Percentiles rank a stretch among this genome's conserved stretches.
These are phyloP conservation scores for Anguilla japonica DNA, from an alignment of 2,113 vertebrate genomes.

Conservation along the genomic window DNA sequence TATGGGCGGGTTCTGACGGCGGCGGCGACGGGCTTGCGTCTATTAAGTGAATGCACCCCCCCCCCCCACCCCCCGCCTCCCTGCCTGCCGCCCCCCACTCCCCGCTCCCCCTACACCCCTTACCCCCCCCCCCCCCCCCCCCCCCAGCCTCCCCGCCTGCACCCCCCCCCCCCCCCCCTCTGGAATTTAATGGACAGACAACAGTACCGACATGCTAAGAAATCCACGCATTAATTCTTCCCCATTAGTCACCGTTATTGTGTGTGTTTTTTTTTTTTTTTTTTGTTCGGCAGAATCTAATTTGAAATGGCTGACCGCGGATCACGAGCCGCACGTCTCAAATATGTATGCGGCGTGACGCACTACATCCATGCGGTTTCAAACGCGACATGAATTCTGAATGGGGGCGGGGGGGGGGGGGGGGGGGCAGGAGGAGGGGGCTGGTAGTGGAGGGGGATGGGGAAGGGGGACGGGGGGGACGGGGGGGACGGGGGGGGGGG, in stretches of 20 bases:
- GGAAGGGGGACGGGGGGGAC: neutral
- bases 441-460: too few species aligned
- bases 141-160: conserved; percentile 8
- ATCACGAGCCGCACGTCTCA: conserved; percentile 13
- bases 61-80: too few species aligned
- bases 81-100: too few species aligned
- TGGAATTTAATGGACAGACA: conserved; percentile 24
- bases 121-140: neutral
- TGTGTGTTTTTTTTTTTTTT: neutral
- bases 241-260: conserved; percentile 50
- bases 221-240: conserved; percentile 26
- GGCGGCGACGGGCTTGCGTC: conserved; percentile 27
- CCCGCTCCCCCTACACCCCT: neutral
- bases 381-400: conserved; percentile 11
- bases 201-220: conserved; percentile 28
- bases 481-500: neutral
- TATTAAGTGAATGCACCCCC: too few species aligned
- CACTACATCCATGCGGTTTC: neutral
- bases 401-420: neutral
- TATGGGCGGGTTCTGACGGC: conserved; percentile 50
- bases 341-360: conserved; percentile 20
- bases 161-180: conserved; percentile 9
- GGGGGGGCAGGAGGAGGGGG: too few species aligned
- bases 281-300: conserved; percentile 32
- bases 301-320: conserved; percentile 29